phyloP scores from a whole-genome alignment of 2,113 vertebrate genomes.

The Ctenomys sociabilis region DNA sequence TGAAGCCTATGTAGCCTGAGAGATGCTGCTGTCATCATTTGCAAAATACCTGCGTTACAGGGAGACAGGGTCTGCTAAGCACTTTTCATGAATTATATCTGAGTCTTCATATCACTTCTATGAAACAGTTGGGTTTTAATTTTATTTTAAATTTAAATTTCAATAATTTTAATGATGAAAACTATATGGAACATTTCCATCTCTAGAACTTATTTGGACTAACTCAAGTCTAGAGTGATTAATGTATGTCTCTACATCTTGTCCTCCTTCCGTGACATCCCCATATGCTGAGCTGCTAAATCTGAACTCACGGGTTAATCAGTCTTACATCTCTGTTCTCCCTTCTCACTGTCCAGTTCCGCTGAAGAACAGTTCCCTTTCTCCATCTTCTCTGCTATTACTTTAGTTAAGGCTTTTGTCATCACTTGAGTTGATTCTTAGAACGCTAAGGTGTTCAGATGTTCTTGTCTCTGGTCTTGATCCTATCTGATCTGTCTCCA shows the following conservation, averaged over 20 bases:
- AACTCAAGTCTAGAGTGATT: neutral
- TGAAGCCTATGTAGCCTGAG: neutral
- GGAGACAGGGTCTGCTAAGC: neutral
- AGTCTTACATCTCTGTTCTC: neutral
- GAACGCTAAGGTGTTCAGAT: neutral
- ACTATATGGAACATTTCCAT: neutral
- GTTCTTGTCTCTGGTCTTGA: neutral
- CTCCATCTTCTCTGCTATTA: neutral
- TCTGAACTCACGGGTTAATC: neutral
- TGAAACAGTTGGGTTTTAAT: neutral
- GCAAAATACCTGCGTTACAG: neutral
- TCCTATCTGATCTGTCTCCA: neutral
- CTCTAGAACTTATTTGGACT: neutral
- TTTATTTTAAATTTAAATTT: conserved; percentile 23
- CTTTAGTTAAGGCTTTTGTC: neutral
- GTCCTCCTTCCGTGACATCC: neutral
- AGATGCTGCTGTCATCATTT: neutral
- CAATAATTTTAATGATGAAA: conserved; percentile 12
- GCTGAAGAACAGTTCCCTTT: neutral
- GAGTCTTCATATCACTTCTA: neutral
- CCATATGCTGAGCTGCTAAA: neutral
- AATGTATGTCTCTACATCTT: neutral
- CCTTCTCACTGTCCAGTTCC: neutral
- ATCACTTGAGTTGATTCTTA: neutral
- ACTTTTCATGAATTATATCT: neutral